Base-by-base conservation (phyloP, 2,113 vertebrate genomes). In the Antechinus stuartii region DNA sequence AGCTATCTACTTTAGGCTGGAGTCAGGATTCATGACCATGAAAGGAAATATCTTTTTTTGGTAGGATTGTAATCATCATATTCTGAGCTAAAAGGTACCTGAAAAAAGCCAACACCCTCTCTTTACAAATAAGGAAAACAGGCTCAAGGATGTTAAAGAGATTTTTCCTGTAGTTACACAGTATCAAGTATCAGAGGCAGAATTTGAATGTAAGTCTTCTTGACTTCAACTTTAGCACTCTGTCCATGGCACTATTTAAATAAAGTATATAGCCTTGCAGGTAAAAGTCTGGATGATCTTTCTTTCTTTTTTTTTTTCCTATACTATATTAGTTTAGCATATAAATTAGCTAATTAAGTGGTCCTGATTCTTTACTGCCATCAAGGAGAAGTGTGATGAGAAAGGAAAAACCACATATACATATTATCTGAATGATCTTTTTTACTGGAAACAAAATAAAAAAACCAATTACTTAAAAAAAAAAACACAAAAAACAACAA, bases 401-500 rank as follows among this genome's bases (percentile, higher is more conserved):
- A 42, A 26, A 27, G 55, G 93, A 68, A 8, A 93, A 52, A 47
- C 92, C 90, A 91, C 84, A 25, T 35, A 50, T 0, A 68, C 11
- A 68, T 35, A 68, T 61, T 27, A 61, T 61, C 57, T 61, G 27
- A 61, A 61, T 61, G 57, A 16, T 91, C 3, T 84, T 76, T 76
- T 76, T 76, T 22, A 22, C n/a, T 84, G n/a, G n/a, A 84, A 42
- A 84, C 35, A 42, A 42, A 42, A 84, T 6, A 57, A 57, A 57
- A 84, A 84, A 84, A 0, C 3, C 14, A 96, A 94, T 54, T 46
- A 90, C 93, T 24, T 96, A 92, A 52, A 89, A 94, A 35, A 91
- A 52, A 9, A 0, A 52, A 52, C 11, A 10, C 50, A 9, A 52
- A 52, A 52, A 47, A 47, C 47, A 47, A 2, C 47, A 47, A 47